A percentile compares a stretch with the other conserved stretches of the same genome.
Evolutionary conservation across 2,113 vertebrate species (phyloP).

Genomic region (Rostratula benghalensis): DNA sequence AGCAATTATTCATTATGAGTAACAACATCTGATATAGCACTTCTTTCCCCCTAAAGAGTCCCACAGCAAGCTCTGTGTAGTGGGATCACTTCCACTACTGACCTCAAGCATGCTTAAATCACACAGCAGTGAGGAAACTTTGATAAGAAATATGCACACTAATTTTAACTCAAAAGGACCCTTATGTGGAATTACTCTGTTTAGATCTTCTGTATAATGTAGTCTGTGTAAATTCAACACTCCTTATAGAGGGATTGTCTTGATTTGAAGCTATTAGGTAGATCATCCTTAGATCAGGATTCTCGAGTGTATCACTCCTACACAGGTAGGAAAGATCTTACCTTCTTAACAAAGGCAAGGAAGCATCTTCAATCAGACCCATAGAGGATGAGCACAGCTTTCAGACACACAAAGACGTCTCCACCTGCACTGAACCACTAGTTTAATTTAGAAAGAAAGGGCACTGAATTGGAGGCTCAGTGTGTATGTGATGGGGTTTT

Average conservation of each 20-base stretch:
- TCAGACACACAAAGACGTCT: not conserved
- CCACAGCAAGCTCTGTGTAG: not conserved
- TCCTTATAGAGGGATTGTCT: not conserved
- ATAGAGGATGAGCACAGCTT: not conserved
- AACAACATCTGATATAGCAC: not conserved
- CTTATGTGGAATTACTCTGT: not conserved
- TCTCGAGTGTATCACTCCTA: not conserved
- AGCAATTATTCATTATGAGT: not conserved
- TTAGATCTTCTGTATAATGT: not conserved
- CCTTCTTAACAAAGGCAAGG: not conserved
- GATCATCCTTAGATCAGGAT: not conserved
- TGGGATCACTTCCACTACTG: not conserved
- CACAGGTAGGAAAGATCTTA: not conserved
- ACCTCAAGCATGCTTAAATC: not conserved
- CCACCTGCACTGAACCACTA: not conserved
- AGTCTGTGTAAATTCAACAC: not conserved
- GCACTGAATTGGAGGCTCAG: not conserved
- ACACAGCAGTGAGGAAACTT: not conserved
- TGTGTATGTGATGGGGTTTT: not conserved
- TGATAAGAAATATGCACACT: fast-evolving
- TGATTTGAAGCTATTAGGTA: not conserved
- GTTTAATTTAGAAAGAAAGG: not conserved
- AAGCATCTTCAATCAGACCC: not conserved
- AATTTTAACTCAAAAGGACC: not conserved
- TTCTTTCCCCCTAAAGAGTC: not conserved